Evolutionary conservation across 2,797 vertebrate genomes (phyloP), one percentile per base, ranked within the genome.

Genomic region (Pseudochaenichthys georgianus): DNA sequence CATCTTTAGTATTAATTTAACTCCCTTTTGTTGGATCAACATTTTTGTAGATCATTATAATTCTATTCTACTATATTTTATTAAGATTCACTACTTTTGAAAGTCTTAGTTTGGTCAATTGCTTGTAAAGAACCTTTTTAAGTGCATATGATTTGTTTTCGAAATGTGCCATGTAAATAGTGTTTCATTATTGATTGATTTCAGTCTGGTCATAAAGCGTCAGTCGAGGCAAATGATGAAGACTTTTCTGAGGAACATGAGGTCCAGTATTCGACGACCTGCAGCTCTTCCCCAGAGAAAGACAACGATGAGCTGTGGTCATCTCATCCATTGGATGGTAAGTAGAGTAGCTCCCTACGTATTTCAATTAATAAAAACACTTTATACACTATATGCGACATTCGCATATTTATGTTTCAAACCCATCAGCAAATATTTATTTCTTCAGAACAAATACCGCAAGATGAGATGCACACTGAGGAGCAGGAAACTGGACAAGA

Each of bases 401-500:
- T 55, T 42, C 48, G 23, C 19, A 38, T 61, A 19, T 41, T 70
- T 42, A 7, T 19, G 7, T 54, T 19, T 64, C 46, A 70, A 64
- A 64, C 11, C 2, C 2, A 46, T 50, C 1, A 53, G 5, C 34
- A 38, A 52, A 13, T 62, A 5, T 69, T 68, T 84, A 3, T 79
- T 66, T 81, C 12, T 80, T 64, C 59, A 94, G 92, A 89, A 31
- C 70, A 72, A 84, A 71, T 11, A 68, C 55, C 48, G 53, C 60
- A 68, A 57, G 81, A 74, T 64, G 72, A 78, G 43, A 77, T 80
- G 13, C 28, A 76, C 2, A n/a, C 3, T 45, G 65, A 79, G 42
- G 70, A 88, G n/a, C 71, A 80, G 13, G 75, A 77, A 63, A 70
- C 41, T 15, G 60, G 23, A 53, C 55, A 70, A 71, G 64, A 85